Evolutionary conservation across 53 echinoderm and acorn worm species (phyloP).

Genomic region (Stichopus horrens): DNA sequence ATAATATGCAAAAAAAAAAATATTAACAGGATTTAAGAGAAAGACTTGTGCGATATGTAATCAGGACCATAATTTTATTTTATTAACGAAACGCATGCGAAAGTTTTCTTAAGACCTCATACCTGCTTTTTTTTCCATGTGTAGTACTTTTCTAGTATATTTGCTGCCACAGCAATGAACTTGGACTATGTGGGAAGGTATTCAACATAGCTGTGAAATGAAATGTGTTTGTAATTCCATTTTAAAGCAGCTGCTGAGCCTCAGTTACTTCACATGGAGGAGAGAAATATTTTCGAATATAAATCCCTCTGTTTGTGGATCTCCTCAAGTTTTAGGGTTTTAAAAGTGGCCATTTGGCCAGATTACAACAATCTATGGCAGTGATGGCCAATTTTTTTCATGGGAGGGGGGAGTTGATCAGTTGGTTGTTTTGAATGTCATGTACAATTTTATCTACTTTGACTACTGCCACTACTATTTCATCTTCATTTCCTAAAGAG

Average conservation of each 20-base stretch:
- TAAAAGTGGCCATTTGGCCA: no score
- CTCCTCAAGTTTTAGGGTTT: no score
- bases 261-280: constrained; percentile 27
- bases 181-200: neutral
- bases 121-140: neutral
- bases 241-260: constrained; percentile 38
- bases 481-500: constrained; percentile 6
- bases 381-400: no score
- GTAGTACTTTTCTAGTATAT: constrained; percentile 7
- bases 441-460: neutral
- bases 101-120: neutral
- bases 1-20: constrained; percentile 48
- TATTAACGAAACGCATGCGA: neutral
- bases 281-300: neutral
- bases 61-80: constrained; percentile 55
- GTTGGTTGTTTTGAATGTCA: no score
- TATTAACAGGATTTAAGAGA: constrained; percentile 38
- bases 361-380: no score
- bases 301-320: neutral
- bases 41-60: constrained; percentile 34
- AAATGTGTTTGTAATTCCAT: neutral
- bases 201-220: neutral
- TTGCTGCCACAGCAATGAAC: neutral
- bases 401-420: no score
- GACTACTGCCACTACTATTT: neutral